Evolutionary conservation across 2,888 invertebrate genomes (phyloP), one percentile per base, ranked within the genome.

Genomic region (Gryllus longicercus): DNA sequence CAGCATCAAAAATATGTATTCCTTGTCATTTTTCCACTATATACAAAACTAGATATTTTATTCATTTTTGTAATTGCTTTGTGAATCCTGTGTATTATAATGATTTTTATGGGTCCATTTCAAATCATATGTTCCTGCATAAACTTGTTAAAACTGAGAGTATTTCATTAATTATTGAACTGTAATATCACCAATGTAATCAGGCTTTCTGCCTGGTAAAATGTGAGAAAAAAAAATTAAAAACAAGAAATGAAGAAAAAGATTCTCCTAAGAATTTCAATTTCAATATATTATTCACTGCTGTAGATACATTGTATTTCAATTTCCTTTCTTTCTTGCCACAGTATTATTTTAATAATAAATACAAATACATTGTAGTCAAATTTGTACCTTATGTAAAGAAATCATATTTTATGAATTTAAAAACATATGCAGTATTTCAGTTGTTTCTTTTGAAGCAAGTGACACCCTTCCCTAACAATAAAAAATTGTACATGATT

Each of bases 271-370:
- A 63, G 63, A 63, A 63, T 63, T 38, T 38, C 63, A 63, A 63
- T 63, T 63, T 63, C 63, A 63, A 63, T 18, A 18, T 63, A 63
- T 63, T 63, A 63, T 18, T 18, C 63, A 63, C 63, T 63, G 63
- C 63, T 63, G 63, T 63, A 63, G 63, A 63, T 63, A 63, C 63
- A 18, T 63, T 14, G 14, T 18, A 18, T 63, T 63, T n/a, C 14
- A 63, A 63, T 63, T 63, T 63, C 63, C n/a, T 63, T 63, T 63
- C n/a, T 63, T 63, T 63, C 63, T 63, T 63, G 63, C 63, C 63
- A 63, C 63, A 63, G 63, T 63, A 63, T 63, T 63, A 63, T 63
- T 63, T 63, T 63, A 63, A 63, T 63, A 63, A 63, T 63, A 63
- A 63, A 63, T 63, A 63, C n/a, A 63, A 63, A 63, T 63, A 63